Conservation (phyloP, 2,113 vertebrate genomes). For the Apodemus speciosus region DNA sequence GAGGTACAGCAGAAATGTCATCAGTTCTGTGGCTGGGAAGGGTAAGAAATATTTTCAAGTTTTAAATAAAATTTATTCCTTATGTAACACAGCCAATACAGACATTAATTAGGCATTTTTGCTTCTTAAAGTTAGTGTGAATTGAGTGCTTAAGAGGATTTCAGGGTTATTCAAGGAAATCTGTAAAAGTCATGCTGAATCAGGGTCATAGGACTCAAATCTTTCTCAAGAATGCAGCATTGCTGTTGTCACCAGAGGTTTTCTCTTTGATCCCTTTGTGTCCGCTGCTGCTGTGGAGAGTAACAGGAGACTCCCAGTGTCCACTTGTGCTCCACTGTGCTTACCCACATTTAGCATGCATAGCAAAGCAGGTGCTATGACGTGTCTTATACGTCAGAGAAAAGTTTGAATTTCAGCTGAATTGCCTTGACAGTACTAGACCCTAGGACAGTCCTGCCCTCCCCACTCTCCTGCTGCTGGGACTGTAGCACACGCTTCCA, state of each 20-base stretch:
- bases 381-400: background rate
- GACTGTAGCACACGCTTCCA: background rate
- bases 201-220: slow-evolving; percentile 30
- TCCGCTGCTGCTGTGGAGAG: background rate
- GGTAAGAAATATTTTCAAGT: slow-evolving; percentile 85
- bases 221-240: slow-evolving; percentile 19
- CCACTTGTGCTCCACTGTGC: background rate
- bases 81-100: background rate
- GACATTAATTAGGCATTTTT: slow-evolving; percentile 8
- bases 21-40: slow-evolving; percentile 95
- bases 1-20: slow-evolving; percentile 95
- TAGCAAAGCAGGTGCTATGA: background rate
- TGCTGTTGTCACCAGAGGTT: background rate
- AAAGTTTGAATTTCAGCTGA: background rate
- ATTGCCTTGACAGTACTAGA: background rate
- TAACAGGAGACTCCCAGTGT: background rate
- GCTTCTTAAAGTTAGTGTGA: slow-evolving; percentile 42
- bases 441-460: background rate
- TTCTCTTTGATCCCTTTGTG: slow-evolving; percentile 48
- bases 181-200: slow-evolving; percentile 9
- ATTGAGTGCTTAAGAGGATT: slow-evolving; percentile 36
- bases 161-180: slow-evolving; percentile 10
- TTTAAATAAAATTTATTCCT: slow-evolving; percentile 59
- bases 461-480: background rate
- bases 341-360: background rate